Base-by-base conservation (phyloP, 1,140 invertebrate genomes). In the Zophobas morio region DNA sequence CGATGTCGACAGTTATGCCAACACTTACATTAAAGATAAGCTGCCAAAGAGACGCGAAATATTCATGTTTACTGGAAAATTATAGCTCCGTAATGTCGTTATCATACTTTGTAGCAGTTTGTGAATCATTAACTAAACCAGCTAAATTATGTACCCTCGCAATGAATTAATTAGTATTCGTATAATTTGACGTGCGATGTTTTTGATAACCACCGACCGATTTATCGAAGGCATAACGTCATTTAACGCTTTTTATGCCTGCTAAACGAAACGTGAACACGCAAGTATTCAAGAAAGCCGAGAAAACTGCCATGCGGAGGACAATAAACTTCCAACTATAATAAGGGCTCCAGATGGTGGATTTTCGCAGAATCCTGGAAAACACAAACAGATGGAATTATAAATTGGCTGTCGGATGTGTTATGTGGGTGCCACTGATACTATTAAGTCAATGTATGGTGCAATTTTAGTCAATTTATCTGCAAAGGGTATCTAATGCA, bases 31-130 rank as follows among this genome's bases (percentile, higher is more conserved):
- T 46, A 46, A 46, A 46, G 42, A 46, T 46, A 20, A 51, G 49
- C 49, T 51, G 49, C 49, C 3, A 51, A 51, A 51, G 33, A 4
- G 37, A 63, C 8, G 57, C 32, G 37, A 63, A 66, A 42, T 33
- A 39, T 66, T 66, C 33, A 42, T 66, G 60, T 42, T 32, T 42
- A 66, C 37, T 32, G 20, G 39, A 40, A 66, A 46, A 40, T 66
- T 66, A 66, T 66, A 42, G 8, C 60, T 39, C n/a, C 60, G 42
- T 66, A 37, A 66, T 33, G 39, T 66, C 39, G 60, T 42, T 66
- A 42, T 66, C 37, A 66, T 66, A 66, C 60, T 66, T 66, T 66
- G 60, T 66, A 42, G 6, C 60, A 66, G 60, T 66, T 66, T 66
- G 60, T 66, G 60, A 66, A 66, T 66, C 60, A 66, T 66, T 66